Conservation (phyloP, 1,140 invertebrate genomes). For the Euura lappo region DNA sequence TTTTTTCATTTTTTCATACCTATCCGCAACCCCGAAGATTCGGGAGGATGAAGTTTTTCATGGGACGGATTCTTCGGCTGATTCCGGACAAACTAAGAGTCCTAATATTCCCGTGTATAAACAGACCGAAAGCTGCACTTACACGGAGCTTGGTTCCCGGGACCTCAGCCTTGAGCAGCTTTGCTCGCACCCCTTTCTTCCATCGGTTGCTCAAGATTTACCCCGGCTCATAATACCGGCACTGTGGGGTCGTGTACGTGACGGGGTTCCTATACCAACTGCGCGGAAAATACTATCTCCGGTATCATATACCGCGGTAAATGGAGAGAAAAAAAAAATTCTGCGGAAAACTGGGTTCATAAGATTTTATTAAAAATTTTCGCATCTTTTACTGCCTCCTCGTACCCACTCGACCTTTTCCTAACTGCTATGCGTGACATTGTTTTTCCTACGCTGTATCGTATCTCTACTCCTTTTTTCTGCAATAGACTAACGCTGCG, state of each 20-base stretch:
- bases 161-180: neutral
- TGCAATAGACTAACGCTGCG: too few species aligned
- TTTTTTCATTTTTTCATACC: too few species aligned
- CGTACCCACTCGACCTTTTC: neutral
- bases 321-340: neutral
- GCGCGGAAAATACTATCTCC: neutral
- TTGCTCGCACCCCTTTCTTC: neutral
- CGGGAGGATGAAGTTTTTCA: too few species aligned
- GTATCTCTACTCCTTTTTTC: neutral
- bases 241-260: constrained; percentile 6
- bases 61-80: too few species aligned
- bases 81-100: too few species aligned
- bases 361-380: constrained; percentile 12
- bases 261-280: neutral
- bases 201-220: constrained; percentile 13
- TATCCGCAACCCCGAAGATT: too few species aligned
- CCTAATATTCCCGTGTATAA: too few species aligned
- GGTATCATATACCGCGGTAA: neutral
- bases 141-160: neutral
- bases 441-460: neutral
- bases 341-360: neutral
- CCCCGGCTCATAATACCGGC: constrained; percentile 14
- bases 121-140: too few species aligned
- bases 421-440: neutral
- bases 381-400: neutral